Percentiles rank a stretch among this genome's conserved stretches.
These are phyloP conservation scores for Carterocephalus palaemon DNA, from an alignment of 2,888 invertebrate species.

Conservation along the genomic window DNA sequence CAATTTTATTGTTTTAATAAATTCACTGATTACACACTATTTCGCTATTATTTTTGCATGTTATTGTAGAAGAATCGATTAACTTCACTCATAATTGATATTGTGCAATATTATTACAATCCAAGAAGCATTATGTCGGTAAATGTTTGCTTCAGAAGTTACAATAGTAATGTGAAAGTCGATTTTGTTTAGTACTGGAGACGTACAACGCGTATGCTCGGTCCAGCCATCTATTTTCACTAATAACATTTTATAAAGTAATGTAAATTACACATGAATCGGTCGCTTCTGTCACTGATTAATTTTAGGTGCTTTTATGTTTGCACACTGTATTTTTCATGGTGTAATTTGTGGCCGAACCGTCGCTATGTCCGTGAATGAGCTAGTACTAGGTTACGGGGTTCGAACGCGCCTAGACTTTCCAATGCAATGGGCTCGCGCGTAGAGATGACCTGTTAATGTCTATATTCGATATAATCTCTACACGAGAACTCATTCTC, in stretches of 20 bases:
- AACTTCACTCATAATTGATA: no score
- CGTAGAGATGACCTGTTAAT: slow-evolving; percentile 41
- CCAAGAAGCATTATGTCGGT: no score
- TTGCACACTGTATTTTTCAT: slow-evolving; percentile 41
- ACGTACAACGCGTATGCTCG: not conserved
- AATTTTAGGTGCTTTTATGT: slow-evolving; percentile 58
- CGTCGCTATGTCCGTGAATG: slow-evolving; percentile 64
- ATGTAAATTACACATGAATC: slow-evolving; percentile 31
- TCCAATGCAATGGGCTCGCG: slow-evolving; percentile 38
- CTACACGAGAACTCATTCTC: slow-evolving; percentile 37
- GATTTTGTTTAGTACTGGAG: no score
- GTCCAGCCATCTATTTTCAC: slow-evolving; percentile 4
- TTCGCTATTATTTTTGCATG: slow-evolving; percentile 4
- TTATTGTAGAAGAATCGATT: no score
- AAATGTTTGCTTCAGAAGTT: no score
- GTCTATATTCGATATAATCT: slow-evolving; percentile 41
- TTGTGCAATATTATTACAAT: no score
- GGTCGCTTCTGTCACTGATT: slow-evolving; percentile 40
- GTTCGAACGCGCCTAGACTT: slow-evolving; percentile 48
- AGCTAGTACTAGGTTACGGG: slow-evolving; percentile 46
- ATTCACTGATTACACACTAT: not conserved
- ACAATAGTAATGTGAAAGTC: no score
- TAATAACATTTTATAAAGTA: slow-evolving; percentile 29
- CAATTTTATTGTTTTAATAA: no score
- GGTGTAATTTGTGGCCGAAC: slow-evolving; percentile 59